phyloP scores from a whole-genome alignment of 2,797 vertebrate genomes.

The Phylloscopus collybita region DNA sequence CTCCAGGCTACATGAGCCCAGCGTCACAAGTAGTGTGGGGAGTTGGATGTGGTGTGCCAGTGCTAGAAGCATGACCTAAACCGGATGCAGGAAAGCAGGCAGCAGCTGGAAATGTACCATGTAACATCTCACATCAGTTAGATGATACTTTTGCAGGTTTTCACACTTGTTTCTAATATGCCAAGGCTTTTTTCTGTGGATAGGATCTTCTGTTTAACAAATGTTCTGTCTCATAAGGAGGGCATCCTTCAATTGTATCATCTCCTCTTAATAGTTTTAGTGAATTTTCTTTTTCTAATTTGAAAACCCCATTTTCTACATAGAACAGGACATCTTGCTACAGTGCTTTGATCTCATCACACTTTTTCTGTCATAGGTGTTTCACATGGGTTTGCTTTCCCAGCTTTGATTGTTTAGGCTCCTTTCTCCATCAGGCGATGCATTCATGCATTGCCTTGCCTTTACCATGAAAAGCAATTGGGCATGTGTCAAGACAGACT shows the following conservation, averaged over 20 bases:
- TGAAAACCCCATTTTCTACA: background rate
- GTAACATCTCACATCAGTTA: background rate
- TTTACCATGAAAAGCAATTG: background rate
- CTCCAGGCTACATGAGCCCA: fast-evolving
- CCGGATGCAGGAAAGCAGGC: background rate
- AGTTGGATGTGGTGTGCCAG: fast-evolving
- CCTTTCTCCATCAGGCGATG: background rate
- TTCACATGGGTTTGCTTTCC: background rate
- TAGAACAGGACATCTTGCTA: background rate
- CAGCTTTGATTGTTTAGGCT: background rate
- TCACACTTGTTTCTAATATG: background rate
- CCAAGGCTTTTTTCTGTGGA: background rate
- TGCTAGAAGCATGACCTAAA: background rate
- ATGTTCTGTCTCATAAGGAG: background rate
- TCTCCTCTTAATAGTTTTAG: background rate
- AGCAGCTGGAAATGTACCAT: background rate
- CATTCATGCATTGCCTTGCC: background rate
- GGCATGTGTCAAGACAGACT: background rate
- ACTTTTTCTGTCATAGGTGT: background rate
- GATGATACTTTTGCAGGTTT: background rate
- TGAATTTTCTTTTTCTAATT: background rate
- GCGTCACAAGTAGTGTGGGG: background rate
- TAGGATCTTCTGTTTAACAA: background rate
- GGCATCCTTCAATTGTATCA: background rate
- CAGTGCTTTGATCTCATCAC: background rate